phyloP scores from a whole-genome alignment of 2,113 vertebrate species.

The Pelvicachromis taeniatus region DNA sequence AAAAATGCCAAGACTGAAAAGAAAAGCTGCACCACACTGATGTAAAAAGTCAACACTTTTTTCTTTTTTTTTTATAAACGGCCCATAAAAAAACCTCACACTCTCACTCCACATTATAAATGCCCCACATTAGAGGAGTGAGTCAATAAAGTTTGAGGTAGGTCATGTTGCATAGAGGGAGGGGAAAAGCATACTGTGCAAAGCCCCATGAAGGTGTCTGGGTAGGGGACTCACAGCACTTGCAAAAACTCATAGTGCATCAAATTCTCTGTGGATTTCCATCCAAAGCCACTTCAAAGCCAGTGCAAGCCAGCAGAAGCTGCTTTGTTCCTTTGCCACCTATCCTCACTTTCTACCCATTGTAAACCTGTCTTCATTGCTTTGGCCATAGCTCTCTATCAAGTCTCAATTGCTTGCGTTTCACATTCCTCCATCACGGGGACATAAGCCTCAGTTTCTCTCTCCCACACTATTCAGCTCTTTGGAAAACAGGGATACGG shows the following conservation, averaged over 20 bases:
- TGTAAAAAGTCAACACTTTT: slow-evolving; percentile 38
- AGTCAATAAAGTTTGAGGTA: neutral
- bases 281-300: slow-evolving; percentile 16
- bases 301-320: slow-evolving; percentile 5
- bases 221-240: neutral
- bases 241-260: slow-evolving; percentile 4
- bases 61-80: neutral
- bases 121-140: neutral
- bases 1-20: slow-evolving; percentile 10
- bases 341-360: slow-evolving; percentile 15
- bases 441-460: slow-evolving; percentile 40
- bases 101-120: neutral
- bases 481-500: slow-evolving; percentile 9
- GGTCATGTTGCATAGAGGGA: neutral
- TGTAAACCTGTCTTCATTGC: slow-evolving; percentile 26
- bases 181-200: neutral
- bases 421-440: slow-evolving; percentile 33
- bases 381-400: slow-evolving; percentile 19
- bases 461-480: slow-evolving; percentile 39
- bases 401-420: slow-evolving; percentile 31
- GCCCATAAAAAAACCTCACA: slow-evolving; percentile 16
- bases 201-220: slow-evolving; percentile 12
- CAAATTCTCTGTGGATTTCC: slow-evolving; percentile 12
- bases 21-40: neutral
- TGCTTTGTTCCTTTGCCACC: slow-evolving; percentile 48